Base-by-base conservation (phyloP, 2,113 vertebrate genomes). In the Aegypius monachus region DNA sequence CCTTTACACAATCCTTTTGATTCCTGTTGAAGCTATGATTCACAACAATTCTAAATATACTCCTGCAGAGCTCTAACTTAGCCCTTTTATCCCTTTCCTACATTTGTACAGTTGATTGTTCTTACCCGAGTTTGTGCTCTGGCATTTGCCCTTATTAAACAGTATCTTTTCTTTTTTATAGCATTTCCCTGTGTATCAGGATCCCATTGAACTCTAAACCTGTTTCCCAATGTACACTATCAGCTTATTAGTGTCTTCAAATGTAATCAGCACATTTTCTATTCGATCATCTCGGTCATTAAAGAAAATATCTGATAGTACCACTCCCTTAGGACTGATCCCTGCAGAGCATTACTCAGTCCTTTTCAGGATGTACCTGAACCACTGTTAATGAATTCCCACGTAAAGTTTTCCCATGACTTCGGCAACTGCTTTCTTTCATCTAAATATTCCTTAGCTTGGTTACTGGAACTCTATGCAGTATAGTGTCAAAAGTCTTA, bases 1-100 rank as follows among this genome's bases (percentile, higher is more conserved):
- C 40, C 26, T 88, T 96, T 90, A 70, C 50, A 70, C 34, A 85
- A 88, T 66, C 22, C 12, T 90, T 93, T 84, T 66, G 34, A 66
- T 55, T 84, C 32, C n/a, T 66, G 6, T 29, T 90, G 84, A 80
- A 85, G 29, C 40, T 88, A n/a, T 90, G 84, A 95, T 86, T 96
- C 88, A 96, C 31, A 81, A 19, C 40, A 89, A 58, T 85, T 90
- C 74, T 88, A 93, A 93, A 85, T 88, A 75, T 82, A 66, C 27
- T 70, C 36, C 74, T 53, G 25, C 34, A 53, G 36, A 88, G 34
- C 32, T 82, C 43, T 47, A 78, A 86, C 50, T 67, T 65, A 94
- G 36, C 25, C 34, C 15, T 82, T 94, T 90, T 17, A 58, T 80
- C 21, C 13, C 14, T 78, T 81, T 47, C 19, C 11, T 75, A 1